Evolutionary conservation across 1,140 invertebrate species (phyloP), one percentile per base, ranked within the genome.

Genomic region (Lithobius niger): DNA sequence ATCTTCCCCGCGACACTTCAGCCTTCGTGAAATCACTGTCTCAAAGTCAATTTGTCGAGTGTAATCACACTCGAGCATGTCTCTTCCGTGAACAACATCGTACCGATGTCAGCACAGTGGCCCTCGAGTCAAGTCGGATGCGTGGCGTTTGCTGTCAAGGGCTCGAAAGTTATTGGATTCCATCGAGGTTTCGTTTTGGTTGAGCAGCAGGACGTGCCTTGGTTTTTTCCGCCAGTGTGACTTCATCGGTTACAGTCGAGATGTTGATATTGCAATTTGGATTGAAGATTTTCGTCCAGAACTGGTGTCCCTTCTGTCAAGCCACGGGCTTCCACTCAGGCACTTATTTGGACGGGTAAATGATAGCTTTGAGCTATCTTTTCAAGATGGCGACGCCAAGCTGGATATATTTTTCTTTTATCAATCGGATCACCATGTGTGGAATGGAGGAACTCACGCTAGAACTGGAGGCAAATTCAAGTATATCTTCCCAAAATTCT

Each of bases 331-430:
- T 22, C 65, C 64, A 40, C 63, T 79, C 16, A 72, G 69, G 49
- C 73, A 77, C 63, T 60, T 66, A 52, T 76, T 79, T 70, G 78
- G 78, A 16, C 71, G 70, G 63, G 70, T 73, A 57, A 45, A 19
- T n/a, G 78, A 80, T 62, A 78, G 76, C 60, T 75, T 74, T 57
- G 76, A 80, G 62, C 62, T 78, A 25, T 77, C 77, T 18, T 80
- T 79, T 59, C 60, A 68, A 44, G 65, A 68, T 55, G 69, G 66
- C 42, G 72, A 76, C 54, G 61, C 79, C 1, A 80, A 79, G 61
- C 62, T 80, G 40, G 78, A 80, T 59, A 66, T 80, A 49, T 77
- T 77, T 62, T 79, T 79, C 64, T 78, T 79, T 64, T 79, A 79
- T 66, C 68, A 73, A 52, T 72, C 74, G 50, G 59, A 59, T 21